Conservation (phyloP, 2,888 invertebrate species). For the Temnothorax unifasciatus region DNA sequence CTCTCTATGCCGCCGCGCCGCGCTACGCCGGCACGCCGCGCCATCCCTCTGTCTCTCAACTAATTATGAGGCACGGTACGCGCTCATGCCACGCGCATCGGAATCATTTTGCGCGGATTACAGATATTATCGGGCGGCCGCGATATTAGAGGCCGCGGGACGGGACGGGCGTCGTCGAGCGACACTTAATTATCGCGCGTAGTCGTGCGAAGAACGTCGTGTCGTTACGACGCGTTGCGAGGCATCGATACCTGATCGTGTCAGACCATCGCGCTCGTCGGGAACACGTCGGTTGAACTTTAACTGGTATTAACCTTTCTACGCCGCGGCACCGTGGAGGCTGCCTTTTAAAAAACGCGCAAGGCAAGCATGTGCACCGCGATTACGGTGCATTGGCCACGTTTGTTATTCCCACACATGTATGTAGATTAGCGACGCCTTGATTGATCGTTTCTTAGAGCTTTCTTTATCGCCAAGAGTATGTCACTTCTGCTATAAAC, state of each 20-base stretch:
- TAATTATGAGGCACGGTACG: constrained; percentile 66
- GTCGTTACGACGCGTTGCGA: neutral
- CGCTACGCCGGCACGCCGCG: neutral
- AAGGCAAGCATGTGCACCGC: neutral
- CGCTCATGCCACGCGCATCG: constrained; percentile 53
- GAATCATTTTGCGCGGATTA: constrained; percentile 64
- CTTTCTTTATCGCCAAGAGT: neutral
- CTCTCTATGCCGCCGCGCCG: constrained; percentile 12
- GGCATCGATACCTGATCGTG: constrained; percentile 10
- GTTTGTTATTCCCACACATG: constrained; percentile 31
- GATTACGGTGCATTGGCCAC: constrained; percentile 23
- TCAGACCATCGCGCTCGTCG: neutral
- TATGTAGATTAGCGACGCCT: constrained; percentile 25
- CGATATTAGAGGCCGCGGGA: constrained; percentile 35
- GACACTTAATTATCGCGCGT: constrained; percentile 52
- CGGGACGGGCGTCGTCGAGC: constrained; percentile 33
- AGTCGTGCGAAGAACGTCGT: constrained; percentile 20
- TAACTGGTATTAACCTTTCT: constrained; percentile 40
- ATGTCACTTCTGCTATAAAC: neutral
- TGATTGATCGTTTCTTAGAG: constrained; percentile 46
- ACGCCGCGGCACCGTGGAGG: constrained; percentile 10
- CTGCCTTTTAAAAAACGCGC: constrained; percentile 14
- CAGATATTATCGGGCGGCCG: constrained; percentile 42
- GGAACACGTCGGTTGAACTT: constrained; percentile 25
- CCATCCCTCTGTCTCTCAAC: constrained; percentile 52